These are phyloP conservation scores for Drosophila varians DNA, from an alignment of 1,140 invertebrate genomes.

Conservation along the genomic window DNA sequence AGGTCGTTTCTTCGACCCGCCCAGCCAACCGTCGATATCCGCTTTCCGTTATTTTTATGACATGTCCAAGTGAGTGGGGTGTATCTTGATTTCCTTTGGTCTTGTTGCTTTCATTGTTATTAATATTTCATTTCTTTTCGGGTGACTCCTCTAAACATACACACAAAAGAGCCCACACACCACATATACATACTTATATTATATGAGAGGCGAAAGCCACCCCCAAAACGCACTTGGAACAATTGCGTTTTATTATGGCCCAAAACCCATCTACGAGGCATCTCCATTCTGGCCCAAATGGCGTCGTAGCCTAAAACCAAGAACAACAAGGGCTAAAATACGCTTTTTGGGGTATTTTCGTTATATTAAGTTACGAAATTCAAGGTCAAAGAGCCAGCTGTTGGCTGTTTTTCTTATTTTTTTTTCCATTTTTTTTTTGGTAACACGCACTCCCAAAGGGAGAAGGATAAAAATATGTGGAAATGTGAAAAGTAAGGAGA, in stretches of 20 bases:
- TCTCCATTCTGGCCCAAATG: constrained; percentile 16
- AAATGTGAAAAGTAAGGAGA: neutral
- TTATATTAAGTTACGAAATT: constrained; percentile 71
- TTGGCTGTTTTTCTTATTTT: constrained; percentile 20
- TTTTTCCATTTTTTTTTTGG: neutral
- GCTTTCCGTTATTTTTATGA: constrained; percentile 56
- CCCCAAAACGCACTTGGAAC: constrained; percentile 4
- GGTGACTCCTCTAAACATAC: constrained; percentile 3
- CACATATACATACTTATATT: neutral
- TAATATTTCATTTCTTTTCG: constrained; percentile 60
- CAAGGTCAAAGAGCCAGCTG: constrained; percentile 70
- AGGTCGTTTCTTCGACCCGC: neutral
- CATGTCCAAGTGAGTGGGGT: neutral
- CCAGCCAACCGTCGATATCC: constrained; percentile 31
- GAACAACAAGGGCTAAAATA: constrained; percentile 8
- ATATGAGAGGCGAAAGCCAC: too few species aligned
- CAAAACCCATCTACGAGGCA: neutral
- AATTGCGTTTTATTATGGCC: constrained; percentile 52
- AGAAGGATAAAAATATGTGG: neutral
- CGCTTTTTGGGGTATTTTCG: constrained; percentile 29
- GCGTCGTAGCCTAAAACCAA: constrained; percentile 36
- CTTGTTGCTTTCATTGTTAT: constrained; percentile 59
- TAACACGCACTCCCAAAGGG: constrained; percentile 15
- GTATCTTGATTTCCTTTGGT: constrained; percentile 35
- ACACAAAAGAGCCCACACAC: neutral